A percentile compares a stretch with the other conserved stretches of the same genome.
These are phyloP conservation scores for Coenonympha glycerion DNA, from an alignment of 2,888 invertebrate genomes.

Conservation along the genomic window DNA sequence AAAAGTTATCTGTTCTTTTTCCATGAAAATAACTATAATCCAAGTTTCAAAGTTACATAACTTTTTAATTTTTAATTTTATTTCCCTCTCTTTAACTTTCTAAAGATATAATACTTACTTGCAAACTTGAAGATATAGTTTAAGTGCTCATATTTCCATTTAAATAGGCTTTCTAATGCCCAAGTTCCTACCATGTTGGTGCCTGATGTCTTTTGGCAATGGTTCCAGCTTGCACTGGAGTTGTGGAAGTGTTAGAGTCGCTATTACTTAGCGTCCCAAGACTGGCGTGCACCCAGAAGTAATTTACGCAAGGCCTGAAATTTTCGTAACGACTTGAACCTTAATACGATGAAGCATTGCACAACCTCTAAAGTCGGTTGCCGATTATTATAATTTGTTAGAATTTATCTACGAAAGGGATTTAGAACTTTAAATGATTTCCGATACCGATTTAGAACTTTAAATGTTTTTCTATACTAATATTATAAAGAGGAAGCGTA, in stretches of 20 bases:
- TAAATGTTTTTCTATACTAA: no score
- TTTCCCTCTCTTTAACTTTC: no score
- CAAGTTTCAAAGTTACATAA: neutral
- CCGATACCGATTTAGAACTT: no score
- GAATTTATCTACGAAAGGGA: no score
- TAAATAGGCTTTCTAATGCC: conserved; percentile 8
- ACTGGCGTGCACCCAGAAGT: conserved; percentile 30
- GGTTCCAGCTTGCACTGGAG: conserved; percentile 7
- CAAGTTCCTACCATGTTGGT: conserved; percentile 7
- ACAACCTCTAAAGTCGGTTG: no score
- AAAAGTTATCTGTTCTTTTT: no score
- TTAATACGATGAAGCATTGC: neutral
- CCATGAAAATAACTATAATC: neutral
- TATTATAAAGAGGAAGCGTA: no score
- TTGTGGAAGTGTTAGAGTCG: conserved; percentile 7
- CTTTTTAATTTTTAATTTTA: neutral
- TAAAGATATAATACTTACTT: neutral
- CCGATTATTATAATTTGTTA: no score
- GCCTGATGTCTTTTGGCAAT: conserved; percentile 22
- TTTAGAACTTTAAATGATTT: no score
- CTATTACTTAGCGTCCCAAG: conserved; percentile 22
- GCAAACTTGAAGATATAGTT: neutral
- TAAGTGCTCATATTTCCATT: conserved; percentile 10
- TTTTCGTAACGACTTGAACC: conserved; percentile 3
- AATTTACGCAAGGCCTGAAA: conserved; percentile 25